These are phyloP conservation scores for Xiphias gladius DNA, from an alignment of 2,113 vertebrate genomes.

Conservation along the genomic window DNA sequence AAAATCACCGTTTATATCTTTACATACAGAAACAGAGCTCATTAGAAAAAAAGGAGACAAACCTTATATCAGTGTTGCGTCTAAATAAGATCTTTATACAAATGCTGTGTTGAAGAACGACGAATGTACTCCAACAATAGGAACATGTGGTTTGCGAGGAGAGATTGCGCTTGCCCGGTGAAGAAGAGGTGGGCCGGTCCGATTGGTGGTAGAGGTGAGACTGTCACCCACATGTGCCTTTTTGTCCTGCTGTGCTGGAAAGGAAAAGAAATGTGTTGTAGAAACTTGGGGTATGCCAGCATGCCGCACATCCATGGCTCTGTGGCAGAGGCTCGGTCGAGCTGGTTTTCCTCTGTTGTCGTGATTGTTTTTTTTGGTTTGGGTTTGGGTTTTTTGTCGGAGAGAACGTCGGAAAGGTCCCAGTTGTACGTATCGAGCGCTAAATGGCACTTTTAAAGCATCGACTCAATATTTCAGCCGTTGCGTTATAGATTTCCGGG, in stretches of 20 bases:
- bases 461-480: constrained; percentile 55
- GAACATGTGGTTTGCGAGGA: constrained; percentile 57
- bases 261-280: constrained; percentile 4
- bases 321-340: constrained; percentile 24
- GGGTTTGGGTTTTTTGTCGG: not conserved
- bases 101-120: constrained; percentile 31
- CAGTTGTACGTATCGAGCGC: constrained; percentile 42
- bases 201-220: constrained; percentile 41
- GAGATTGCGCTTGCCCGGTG: constrained; percentile 43
- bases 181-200: constrained; percentile 25
- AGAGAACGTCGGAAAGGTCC: constrained; percentile 28
- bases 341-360: constrained; percentile 36
- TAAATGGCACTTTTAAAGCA: constrained; percentile 62
- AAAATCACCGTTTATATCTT: constrained; percentile 32
- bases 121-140: constrained; percentile 61
- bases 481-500: constrained; percentile 15
- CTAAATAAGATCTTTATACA: constrained; percentile 16
- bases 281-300: not conserved
- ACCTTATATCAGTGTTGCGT: constrained; percentile 36
- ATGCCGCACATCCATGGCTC: not conserved
- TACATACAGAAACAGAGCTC: constrained; percentile 22
- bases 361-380: not conserved
- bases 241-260: constrained; percentile 63
- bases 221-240: constrained; percentile 81
- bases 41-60: constrained; percentile 17